A percentile compares a stretch with the other conserved stretches of the same genome.
phyloP scores from a whole-genome alignment of 2,888 invertebrate genomes.

The Brachypterus glaber region DNA sequence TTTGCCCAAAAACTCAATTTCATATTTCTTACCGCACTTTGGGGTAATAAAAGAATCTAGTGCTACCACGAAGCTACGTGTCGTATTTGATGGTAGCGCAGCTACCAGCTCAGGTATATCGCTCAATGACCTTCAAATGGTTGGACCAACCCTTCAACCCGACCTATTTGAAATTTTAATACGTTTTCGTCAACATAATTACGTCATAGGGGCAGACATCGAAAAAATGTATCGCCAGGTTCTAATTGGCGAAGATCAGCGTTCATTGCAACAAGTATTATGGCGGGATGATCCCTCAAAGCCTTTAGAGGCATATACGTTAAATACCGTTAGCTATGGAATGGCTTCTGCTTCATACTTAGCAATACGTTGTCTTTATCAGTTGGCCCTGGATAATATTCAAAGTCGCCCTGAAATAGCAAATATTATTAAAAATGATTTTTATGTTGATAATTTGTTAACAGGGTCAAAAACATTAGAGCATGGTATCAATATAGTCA shows the following conservation, averaged over 20 bases:
- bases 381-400: slow-evolving; percentile 7
- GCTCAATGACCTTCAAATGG: slow-evolving; percentile 13
- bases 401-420: slow-evolving; percentile 1
- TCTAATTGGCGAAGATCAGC: slow-evolving; percentile 4
- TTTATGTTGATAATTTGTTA: slow-evolving; percentile 12
- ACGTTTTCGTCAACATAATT: slow-evolving; percentile 11
- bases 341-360: slow-evolving; percentile 14
- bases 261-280: slow-evolving; percentile 9
- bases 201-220: slow-evolving; percentile 15
- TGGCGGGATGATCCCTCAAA: slow-evolving; percentile 6
- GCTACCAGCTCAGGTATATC: slow-evolving; percentile 12
- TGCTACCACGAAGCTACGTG: slow-evolving; percentile 12
- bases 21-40: slow-evolving; percentile 13
- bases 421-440: slow-evolving; percentile 7
- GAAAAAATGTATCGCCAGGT: slow-evolving; percentile 16
- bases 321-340: slow-evolving; percentile 15
- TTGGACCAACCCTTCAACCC: slow-evolving; percentile 13
- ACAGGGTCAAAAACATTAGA: slow-evolving; percentile 3
- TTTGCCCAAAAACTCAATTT: background rate
- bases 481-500: background rate
- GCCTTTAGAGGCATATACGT: slow-evolving; percentile 10
- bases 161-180: slow-evolving; percentile 11
- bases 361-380: slow-evolving; percentile 13
- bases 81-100: slow-evolving; percentile 15
- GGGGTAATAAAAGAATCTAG: slow-evolving; percentile 10